Base-by-base conservation (phyloP, 2,113 vertebrate genomes). In the Anarrhichthys ocellatus region DNA sequence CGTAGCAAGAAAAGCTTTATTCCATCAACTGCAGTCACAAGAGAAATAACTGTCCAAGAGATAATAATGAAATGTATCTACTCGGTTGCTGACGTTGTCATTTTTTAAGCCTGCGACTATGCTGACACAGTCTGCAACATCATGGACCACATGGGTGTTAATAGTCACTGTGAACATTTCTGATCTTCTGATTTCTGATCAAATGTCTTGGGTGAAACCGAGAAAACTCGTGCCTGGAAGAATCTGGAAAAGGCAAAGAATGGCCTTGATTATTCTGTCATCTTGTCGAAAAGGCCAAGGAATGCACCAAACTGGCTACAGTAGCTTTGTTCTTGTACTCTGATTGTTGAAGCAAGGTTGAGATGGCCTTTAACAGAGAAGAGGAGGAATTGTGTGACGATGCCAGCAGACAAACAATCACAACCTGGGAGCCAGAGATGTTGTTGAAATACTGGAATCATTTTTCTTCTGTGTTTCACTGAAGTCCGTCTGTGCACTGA, bases 181-280 rank as follows among this genome's bases (percentile, higher is more conserved):
- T 88, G 82, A 93, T 90, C 73, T 58, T 58, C 54, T 27, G 9
- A 27, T 83, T 90, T 91, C 77, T 89, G 83, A 93, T 91, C 75
- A 91, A 91, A 92, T 93, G 86, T 91, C 90, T 91, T 68, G 87
- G 87, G 80, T 90, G 83, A 93, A 93, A 84, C 29, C 4, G 69
- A 90, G 79, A 88, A 78, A n/a, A 92, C 81, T 90, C 64, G 82
- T 92, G 86, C 84, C 87, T 87, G 86, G 89, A 86, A 88, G 73
- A 81, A 82, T 90, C 78, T 87, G 82, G 82, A 80, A 78, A 52
- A 89, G 83, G 40, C 87, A 89, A 85, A 90, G 92, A 92, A 90
- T 92, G 92, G 93, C 94, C 94, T 95, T 96, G 95, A 94, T 92
- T 94, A 91, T 93, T 93, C 92, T 92, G 81, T 91, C 92, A 90